These are phyloP conservation scores for Ips typographus DNA, from an alignment of 1,140 invertebrate species.

Conservation along the genomic window DNA sequence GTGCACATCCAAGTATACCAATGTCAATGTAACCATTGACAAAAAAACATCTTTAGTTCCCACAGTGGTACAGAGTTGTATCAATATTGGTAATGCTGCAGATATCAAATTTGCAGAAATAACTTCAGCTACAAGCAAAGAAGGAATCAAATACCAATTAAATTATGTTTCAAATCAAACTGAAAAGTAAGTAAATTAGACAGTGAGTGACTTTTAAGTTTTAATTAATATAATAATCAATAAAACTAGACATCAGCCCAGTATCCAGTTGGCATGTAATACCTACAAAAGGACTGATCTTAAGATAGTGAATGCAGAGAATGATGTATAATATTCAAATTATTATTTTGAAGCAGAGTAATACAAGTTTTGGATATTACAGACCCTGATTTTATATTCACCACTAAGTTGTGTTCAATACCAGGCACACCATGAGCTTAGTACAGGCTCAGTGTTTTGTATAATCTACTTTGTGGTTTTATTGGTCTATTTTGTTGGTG, in stretches of 20 bases:
- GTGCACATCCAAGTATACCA: no score
- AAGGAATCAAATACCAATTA: no score
- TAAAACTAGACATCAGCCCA: background rate
- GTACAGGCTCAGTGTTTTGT: conserved; percentile 45
- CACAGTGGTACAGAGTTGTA: no score
- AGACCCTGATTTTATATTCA: conserved; percentile 39
- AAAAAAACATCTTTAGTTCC: no score
- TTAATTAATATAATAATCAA: no score
- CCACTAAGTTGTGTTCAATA: conserved; percentile 34
- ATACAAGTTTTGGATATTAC: conserved; percentile 9
- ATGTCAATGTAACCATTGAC: no score
- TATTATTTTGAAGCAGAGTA: background rate
- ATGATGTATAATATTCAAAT: conserved; percentile 21
- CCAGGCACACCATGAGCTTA: conserved; percentile 32
- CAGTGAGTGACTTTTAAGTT: no score
- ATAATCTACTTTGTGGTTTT: conserved; percentile 41
- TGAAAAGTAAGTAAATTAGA: no score
- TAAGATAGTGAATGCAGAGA: conserved; percentile 22
- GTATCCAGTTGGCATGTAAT: conserved; percentile 26
- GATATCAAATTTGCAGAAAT: no score
- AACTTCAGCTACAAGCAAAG: no score
- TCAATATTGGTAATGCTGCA: no score
- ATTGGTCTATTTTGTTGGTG: conserved; percentile 48
- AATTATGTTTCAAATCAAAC: no score
- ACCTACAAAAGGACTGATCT: conserved; percentile 15